Base-by-base conservation (phyloP, 1,140 invertebrate species). In the Bombus huntii region DNA sequence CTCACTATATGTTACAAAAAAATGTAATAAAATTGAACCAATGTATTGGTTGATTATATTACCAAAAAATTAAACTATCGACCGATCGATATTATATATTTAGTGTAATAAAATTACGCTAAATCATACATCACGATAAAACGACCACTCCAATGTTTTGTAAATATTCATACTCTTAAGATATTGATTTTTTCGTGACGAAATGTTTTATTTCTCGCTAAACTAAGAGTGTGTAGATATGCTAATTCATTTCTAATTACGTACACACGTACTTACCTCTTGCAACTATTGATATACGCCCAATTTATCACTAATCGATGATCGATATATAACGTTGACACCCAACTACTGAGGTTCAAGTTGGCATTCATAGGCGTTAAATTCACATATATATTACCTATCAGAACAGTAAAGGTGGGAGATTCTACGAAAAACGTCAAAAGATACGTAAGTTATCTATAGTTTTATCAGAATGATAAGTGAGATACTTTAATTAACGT, bases 201-300 rank as follows among this genome's bases (percentile, higher is more conserved):
- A 53, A 47, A 53, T 53, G 47, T 53, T 53, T 53, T 22, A 18
- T 53, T 53, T 53, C 6, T 22, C 47, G 18, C 6, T 53, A 53
- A 53, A 53, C 47, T 22, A 22, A 8, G 18, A 3, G 47, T 18
- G 47, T 53, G 47, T 53, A 22, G 47, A 8, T 53, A 53, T 8
- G 47, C 6, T 22, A 13, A 12, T 28, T n/a, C 13, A 76, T 15
- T 39, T 68, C 3, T 13, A 9, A 39, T 25, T 74, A 68, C 0
- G 1, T 66, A 18, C 3, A 3, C 13, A 83, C 66, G 3, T 81
- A 88, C 86, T 78, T 81, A 89, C 88, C 82, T 89, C 53, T 85
- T 85, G 62, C 28, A 47, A 22, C 25, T 34, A 34, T 3, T 15
- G 34, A 42, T 44, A 18, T 22, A 42, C n/a, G 28, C 18, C 47